Conservation (phyloP, 1,140 invertebrate species). For the Drosophila jambulina region DNA sequence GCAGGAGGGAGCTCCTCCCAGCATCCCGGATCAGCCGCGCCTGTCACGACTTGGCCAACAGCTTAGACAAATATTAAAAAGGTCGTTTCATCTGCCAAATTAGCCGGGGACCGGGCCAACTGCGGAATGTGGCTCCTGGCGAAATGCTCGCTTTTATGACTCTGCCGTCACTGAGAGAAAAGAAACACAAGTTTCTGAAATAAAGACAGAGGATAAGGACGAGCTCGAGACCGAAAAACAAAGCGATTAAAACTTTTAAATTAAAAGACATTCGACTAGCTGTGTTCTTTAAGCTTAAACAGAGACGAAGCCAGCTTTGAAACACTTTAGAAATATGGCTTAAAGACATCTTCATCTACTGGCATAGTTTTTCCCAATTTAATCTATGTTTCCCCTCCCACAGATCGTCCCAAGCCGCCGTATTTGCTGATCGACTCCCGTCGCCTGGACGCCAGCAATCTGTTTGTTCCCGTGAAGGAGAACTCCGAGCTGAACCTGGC, state of each 20-base stretch:
- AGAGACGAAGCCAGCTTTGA: not conserved
- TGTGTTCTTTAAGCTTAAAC: not conserved
- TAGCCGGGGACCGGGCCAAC: constrained; percentile 50
- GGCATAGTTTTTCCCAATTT: not conserved
- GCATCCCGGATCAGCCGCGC: not conserved
- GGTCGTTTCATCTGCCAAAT: constrained; percentile 68
- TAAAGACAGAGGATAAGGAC: constrained; percentile 3
- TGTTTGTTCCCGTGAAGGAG: constrained; percentile 93
- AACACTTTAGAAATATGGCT: not conserved
- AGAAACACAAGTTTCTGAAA: not conserved
- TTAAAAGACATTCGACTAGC: not conserved
- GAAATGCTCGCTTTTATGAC: constrained; percentile 28
- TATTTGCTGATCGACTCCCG: constrained; percentile 93
- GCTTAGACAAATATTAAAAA: constrained; percentile 62
- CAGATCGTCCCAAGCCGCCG: constrained; percentile 91
- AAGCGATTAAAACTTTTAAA: not conserved
- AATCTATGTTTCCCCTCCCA: constrained; percentile 24
- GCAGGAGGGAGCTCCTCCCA: not conserved
- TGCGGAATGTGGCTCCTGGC: constrained; percentile 20
- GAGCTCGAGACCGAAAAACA: not conserved
- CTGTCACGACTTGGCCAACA: constrained; percentile 39
- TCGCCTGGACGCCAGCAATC: constrained; percentile 92
- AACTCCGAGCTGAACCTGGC: constrained; percentile 91
- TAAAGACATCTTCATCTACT: not conserved
- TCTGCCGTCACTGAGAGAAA: not conserved